These are phyloP conservation scores for Burhinus oedicnemus DNA, from an alignment of 2,113 vertebrate species.

Conservation along the genomic window DNA sequence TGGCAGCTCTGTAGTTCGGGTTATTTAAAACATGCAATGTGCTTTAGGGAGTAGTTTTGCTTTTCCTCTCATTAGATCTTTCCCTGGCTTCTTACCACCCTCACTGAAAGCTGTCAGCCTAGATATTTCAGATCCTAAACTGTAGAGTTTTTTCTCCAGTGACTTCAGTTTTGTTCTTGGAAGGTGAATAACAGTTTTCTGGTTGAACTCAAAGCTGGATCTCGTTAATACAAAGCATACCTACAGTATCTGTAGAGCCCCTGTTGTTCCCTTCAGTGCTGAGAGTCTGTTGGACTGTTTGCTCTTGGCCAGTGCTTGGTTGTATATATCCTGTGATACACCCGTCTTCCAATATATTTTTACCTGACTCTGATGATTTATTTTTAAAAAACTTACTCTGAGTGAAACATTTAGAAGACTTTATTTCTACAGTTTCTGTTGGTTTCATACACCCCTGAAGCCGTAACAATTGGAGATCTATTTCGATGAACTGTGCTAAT, in stretches of 20 bases:
- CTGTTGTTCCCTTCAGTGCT: neutral
- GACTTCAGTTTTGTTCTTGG: neutral
- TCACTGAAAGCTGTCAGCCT: constrained; percentile 1
- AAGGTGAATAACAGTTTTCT: neutral
- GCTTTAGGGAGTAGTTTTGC: neutral
- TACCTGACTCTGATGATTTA: neutral
- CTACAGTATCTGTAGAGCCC: neutral
- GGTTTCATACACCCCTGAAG: neutral
- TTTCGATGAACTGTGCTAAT: neutral
- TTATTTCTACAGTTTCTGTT: neutral
- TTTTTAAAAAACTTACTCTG: neutral
- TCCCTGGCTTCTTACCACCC: neutral
- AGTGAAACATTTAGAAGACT: neutral
- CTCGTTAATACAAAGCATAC: neutral
- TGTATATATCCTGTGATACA: neutral
- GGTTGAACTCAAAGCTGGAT: neutral
- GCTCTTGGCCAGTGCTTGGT: neutral
- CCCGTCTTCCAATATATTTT: neutral
- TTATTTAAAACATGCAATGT: neutral
- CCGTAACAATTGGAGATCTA: neutral
- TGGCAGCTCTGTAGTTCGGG: neutral
- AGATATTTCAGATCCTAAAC: neutral
- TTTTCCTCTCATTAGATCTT: neutral
- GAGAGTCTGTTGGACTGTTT: neutral
- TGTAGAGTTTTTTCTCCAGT: neutral